A percentile compares a stretch with the other conserved stretches of the same genome.
phyloP scores from a whole-genome alignment of 2,113 vertebrate species.

The Gymnocephalus cernua region DNA sequence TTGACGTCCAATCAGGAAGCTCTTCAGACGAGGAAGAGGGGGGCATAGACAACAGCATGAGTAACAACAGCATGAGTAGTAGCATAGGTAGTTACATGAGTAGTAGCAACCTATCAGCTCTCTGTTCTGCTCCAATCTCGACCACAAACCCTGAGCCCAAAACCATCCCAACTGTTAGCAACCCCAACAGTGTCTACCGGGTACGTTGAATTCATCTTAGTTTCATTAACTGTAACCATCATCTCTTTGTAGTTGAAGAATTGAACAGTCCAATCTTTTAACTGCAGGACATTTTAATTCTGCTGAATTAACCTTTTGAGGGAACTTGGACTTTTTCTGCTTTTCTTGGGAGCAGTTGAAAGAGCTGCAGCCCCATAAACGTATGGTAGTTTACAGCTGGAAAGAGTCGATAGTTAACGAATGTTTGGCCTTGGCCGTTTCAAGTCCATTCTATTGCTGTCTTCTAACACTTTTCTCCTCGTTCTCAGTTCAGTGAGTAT shows the following conservation, averaged over 20 bases:
- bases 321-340: not conserved
- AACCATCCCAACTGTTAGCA: constrained; percentile 92
- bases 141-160: constrained; percentile 66
- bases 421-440: not conserved
- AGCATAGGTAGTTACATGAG: not conserved
- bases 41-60: constrained; percentile 25
- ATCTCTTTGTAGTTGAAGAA: too few relatives aligned
- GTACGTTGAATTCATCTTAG: constrained; percentile 64
- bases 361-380: not conserved
- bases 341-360: not conserved
- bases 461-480: not conserved
- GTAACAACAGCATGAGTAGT: not conserved
- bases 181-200: constrained; percentile 97
- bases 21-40: constrained; percentile 88
- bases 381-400: not conserved
- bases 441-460: not conserved
- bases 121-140: not conserved
- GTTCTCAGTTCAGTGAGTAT: constrained; percentile 84
- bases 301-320: not conserved
- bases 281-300: not conserved
- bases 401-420: too few relatives aligned
- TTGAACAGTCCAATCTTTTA: not conserved
- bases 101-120: constrained; percentile 29
- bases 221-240: too few relatives aligned
- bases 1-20: constrained; percentile 80